phyloP scores from a whole-genome alignment of 1,140 invertebrate genomes.

The Drosophila melanogaster region DNA sequence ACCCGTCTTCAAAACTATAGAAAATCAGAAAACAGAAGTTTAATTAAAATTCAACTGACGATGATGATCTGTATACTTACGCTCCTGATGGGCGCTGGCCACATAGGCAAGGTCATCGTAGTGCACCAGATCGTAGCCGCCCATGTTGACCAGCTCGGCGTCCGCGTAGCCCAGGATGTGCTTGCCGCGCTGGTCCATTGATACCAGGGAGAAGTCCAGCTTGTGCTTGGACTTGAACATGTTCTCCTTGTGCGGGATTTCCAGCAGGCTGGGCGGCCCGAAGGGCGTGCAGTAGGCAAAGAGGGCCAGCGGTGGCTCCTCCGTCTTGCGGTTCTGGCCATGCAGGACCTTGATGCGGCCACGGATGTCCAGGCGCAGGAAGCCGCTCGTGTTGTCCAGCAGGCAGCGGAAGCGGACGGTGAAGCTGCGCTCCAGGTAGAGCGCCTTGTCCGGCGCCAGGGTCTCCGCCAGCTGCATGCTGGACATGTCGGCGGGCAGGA shows the following conservation, averaged over 20 bases:
- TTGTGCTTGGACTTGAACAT: constrained; percentile 99
- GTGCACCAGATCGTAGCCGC: constrained; percentile 98
- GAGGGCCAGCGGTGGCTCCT: constrained; percentile 96
- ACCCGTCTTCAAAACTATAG: constrained; percentile 98
- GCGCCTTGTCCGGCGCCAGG: constrained; percentile 92
- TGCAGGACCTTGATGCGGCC: constrained; percentile 98
- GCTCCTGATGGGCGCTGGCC: constrained; percentile 99
- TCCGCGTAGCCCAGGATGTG: constrained; percentile 97
- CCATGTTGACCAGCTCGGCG: constrained; percentile 94
- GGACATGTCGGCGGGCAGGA: constrained; percentile 92
- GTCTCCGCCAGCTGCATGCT: constrained; percentile 93
- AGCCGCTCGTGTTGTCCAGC: constrained; percentile 99
- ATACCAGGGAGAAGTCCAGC: constrained; percentile 96
- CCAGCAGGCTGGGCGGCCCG: constrained; percentile 95
- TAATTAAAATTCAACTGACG: too few species aligned
- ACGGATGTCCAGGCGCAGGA: constrained; percentile 98
- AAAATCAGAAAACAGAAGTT: too few species aligned
- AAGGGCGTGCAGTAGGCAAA: constrained; percentile 99
- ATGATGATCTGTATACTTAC: constrained; percentile 88
- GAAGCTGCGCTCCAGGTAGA: constrained; percentile 96
- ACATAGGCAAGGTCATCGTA: constrained; percentile 98
- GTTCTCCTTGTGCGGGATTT: constrained; percentile 96
- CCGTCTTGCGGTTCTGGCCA: constrained; percentile 97
- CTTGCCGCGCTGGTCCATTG: constrained; percentile 98
- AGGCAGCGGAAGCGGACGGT: constrained; percentile 99